Percentiles rank a stretch among this genome's conserved stretches.
Conservation (phyloP, 92 coral and sea anemone genomes). For the Epizoanthus ramosus region DNA sequence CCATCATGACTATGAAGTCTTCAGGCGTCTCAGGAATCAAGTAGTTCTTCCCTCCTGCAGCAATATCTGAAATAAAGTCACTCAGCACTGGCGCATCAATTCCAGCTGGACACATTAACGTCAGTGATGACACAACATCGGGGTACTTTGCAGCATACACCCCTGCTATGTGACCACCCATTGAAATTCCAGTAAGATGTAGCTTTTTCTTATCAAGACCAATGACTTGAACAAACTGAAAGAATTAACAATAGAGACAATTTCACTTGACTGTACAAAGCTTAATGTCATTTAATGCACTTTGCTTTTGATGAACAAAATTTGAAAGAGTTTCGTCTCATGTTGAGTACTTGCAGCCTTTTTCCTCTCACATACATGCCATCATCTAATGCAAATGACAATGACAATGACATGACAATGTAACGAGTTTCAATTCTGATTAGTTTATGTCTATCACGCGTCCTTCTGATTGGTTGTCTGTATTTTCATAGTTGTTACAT, state of each 20-base stretch:
- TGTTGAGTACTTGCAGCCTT: no score
- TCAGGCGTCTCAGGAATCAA: slow-evolving; percentile 81
- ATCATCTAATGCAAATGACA: no score
- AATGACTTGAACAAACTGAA: slow-evolving; percentile 84
- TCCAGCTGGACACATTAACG: slow-evolving; percentile 91
- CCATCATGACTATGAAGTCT: slow-evolving; percentile 78
- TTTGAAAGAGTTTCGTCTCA: no score
- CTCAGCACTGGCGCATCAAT: slow-evolving; percentile 82
- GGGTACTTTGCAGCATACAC: slow-evolving; percentile 82
- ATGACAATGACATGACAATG: no score
- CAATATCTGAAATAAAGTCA: slow-evolving; percentile 68
- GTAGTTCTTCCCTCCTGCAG: slow-evolving; percentile 68
- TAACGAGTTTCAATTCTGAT: no score
- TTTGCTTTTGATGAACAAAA: neutral
- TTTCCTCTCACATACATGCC: no score
- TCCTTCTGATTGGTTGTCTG: no score
- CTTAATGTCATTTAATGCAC: neutral
- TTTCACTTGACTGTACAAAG: no score
- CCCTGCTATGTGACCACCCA: slow-evolving; percentile 96
- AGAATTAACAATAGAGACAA: neutral
- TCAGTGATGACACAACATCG: slow-evolving; percentile 66
- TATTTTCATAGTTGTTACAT: no score
- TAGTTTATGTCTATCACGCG: no score
- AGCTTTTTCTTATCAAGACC: slow-evolving; percentile 77
- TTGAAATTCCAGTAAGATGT: slow-evolving; percentile 82